Evolutionary conservation across 2,797 vertebrate genomes (phyloP), one percentile per base, ranked within the genome.

Genomic region (Cyclura pinguis): DNA sequence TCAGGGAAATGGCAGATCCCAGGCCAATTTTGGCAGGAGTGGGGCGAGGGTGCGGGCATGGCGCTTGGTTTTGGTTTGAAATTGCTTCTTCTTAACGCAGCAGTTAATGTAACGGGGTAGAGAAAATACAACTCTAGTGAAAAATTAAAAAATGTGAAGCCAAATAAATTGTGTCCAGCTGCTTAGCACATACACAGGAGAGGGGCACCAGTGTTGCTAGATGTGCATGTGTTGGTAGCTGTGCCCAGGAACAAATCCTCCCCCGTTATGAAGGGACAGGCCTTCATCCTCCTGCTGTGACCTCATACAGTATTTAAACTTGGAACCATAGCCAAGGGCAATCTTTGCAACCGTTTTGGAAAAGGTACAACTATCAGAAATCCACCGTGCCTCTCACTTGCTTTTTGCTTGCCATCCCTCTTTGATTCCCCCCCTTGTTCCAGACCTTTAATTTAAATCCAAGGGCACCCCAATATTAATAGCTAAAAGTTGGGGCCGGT

Each of bases 11-110:
- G 73, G 82, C 89, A 42, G 76, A 78, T 0, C 0, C 88, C 80
- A 85, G 89, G 91, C 92, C 91, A 91, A 72, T 89, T 76, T 85
- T 35, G 8, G 50, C n/a, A 4, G 27, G 18, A 4, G 29, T 38
- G 4, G 29, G 38, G 12, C 1, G 1, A 47, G 27, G 38, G 7
- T 12, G 18, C 29, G 13, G 57, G 27, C 5, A 20, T 24, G 38
- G 55, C 14, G 9, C 29, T 69, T 64, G 6, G 55, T 38, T 62
- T 84, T 76, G 69, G 29, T 55, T 29, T n/a, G 57, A 91, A 88
- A 89, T 80, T 35, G 50, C 73, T 93, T 94, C 85, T 90, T 42
- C 1, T 85, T 94, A 62, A 20, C 67, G 86, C 80, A 78, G 6
- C 81, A 12, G 50, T 84, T 84, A 38, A 67, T 13, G 35, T 20